A percentile compares a stretch with the other conserved stretches of the same genome.
Conservation (phyloP, 2,113 vertebrate species). For the Halichoeres trimaculatus region DNA sequence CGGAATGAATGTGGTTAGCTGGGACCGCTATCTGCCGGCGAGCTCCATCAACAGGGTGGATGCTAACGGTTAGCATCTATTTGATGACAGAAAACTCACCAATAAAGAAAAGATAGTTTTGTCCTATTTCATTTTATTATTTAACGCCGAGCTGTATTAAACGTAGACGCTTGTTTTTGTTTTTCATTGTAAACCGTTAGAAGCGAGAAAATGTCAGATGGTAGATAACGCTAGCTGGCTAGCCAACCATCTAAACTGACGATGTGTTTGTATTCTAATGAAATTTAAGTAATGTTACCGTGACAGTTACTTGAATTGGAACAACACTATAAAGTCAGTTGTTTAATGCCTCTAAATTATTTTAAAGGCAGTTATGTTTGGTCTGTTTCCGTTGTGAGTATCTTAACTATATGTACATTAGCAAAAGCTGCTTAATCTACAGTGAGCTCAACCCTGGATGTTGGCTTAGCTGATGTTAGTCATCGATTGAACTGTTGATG, state of each 20-base stretch:
- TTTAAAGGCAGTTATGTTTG: not conserved
- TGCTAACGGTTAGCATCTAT: slow-evolving; percentile 29
- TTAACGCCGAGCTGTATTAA: too few species aligned
- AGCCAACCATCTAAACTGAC: slow-evolving; percentile 25
- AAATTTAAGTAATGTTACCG: not conserved
- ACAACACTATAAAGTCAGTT: not conserved
- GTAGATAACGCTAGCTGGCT: slow-evolving; percentile 41
- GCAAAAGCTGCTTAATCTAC: not conserved
- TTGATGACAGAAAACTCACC: not conserved
- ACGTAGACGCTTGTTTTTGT: too few species aligned
- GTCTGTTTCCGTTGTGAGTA: not conserved
- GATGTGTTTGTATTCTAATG: slow-evolving; percentile 37
- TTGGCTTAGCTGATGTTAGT: not conserved
- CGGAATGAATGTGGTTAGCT: slow-evolving; percentile 31
- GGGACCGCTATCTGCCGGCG: slow-evolving; percentile 62
- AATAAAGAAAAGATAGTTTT: not conserved
- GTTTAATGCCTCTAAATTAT: not conserved
- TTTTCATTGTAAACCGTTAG: too few species aligned
- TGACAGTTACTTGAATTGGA: not conserved
- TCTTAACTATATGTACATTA: not conserved
- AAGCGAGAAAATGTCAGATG: too few species aligned
- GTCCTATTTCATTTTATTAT: not conserved
- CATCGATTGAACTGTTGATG: not conserved
- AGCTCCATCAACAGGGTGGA: slow-evolving; percentile 40
- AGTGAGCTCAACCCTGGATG: not conserved